Percentiles rank a stretch among this genome's conserved stretches.
Conservation (phyloP, 2,797 vertebrate genomes). For the Sebastiscus tertius region DNA sequence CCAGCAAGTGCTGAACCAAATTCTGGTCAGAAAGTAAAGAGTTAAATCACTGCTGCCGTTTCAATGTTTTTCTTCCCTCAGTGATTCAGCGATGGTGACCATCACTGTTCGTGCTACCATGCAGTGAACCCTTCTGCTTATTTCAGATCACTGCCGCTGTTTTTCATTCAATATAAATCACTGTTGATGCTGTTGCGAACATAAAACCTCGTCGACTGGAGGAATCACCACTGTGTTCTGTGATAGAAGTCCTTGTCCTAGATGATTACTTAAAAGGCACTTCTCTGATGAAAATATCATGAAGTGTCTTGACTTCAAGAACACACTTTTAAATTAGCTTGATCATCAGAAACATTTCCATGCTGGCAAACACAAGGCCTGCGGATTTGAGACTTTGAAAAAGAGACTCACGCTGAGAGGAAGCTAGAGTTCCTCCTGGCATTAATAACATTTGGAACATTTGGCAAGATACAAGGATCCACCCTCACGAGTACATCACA, state of each 20-base stretch:
- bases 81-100: neutral
- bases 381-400: conserved; percentile 36
- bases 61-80: neutral
- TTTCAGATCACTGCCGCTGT: neutral
- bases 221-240: neutral
- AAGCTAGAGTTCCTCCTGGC: conserved; percentile 29
- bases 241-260: conserved; percentile 10
- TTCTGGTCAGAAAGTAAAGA: neutral
- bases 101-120: neutral
- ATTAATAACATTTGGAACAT: conserved; percentile 39
- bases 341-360: conserved; percentile 43
- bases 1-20: neutral
- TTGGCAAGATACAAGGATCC: conserved; percentile 15
- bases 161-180: neutral
- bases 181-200: neutral
- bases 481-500: conserved; percentile 11
- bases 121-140: neutral
- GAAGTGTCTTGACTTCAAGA: conserved; percentile 33
- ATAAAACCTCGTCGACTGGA: neutral
- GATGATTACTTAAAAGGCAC: conserved; percentile 31
- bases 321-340: conserved; percentile 31
- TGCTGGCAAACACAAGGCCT: conserved; percentile 25
- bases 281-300: conserved; percentile 16
- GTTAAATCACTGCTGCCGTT: neutral
- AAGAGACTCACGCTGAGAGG: conserved; percentile 31